phyloP scores from a whole-genome alignment of 2,797 vertebrate species.

The Ptychadena robeensis region DNA sequence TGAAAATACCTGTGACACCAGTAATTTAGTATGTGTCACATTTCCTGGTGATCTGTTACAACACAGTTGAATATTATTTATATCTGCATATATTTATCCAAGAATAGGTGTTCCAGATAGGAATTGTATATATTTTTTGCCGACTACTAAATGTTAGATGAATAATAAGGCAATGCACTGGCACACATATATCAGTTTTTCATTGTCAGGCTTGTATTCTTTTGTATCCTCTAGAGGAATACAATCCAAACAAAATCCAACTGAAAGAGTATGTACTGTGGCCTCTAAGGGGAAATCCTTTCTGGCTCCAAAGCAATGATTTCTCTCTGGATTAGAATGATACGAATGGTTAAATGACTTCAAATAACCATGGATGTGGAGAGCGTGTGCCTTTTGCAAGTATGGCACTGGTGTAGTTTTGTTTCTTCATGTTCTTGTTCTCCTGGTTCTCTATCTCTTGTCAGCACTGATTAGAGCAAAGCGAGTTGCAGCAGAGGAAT shows the following conservation, averaged over 20 bases:
- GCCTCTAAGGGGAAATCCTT: conserved; percentile 32
- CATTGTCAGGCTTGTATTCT: neutral
- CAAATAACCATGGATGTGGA: neutral
- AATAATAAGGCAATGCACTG: neutral
- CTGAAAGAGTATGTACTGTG: conserved; percentile 4
- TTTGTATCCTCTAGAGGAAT: neutral
- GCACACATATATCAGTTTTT: neutral
- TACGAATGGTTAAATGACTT: conserved; percentile 6
- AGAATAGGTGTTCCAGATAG: neutral
- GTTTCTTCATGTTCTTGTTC: neutral
- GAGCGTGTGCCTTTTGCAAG: neutral
- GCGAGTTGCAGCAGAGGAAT: neutral
- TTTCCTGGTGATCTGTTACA: too few relatives aligned
- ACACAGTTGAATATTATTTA: too few relatives aligned
- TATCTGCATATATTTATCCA: neutral
- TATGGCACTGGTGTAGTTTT: neutral
- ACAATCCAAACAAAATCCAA: neutral
- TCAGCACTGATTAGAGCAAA: neutral
- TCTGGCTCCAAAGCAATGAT: conserved; percentile 23
- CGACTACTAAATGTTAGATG: neutral
- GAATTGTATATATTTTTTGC: neutral
- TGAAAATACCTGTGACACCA: too few relatives aligned
- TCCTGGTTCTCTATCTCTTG: neutral
- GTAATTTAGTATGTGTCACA: too few relatives aligned
- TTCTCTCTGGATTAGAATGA: conserved; percentile 35